Evolutionary conservation across 92 coral and sea anemone genomes (phyloP).

Genomic region (Epizoanthus fatuus): DNA sequence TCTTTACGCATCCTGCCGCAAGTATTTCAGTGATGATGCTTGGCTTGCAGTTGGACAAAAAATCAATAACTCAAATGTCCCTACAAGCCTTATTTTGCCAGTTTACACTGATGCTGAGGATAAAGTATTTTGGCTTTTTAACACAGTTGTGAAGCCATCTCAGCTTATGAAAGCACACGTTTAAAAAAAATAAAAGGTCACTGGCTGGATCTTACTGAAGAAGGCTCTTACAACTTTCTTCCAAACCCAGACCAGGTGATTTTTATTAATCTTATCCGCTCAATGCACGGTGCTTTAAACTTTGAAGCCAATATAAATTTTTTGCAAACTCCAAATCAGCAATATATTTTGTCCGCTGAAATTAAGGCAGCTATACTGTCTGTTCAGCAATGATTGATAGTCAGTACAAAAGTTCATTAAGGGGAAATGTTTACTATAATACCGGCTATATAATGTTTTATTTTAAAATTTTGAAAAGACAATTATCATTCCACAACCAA

Average conservation of each 20-base stretch:
- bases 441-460: too few species aligned
- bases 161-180: slow-evolving; percentile 29
- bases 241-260: slow-evolving; percentile 32
- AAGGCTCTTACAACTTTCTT: slow-evolving; percentile 46
- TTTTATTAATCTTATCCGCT: slow-evolving; percentile 52
- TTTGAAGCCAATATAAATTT: slow-evolving; percentile 16
- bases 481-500: too few species aligned
- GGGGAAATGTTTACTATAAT: too few species aligned
- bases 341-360: slow-evolving; percentile 10
- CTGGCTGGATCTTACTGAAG: slow-evolving; percentile 55
- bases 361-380: slow-evolving; percentile 29
- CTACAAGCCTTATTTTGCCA: slow-evolving; percentile 48
- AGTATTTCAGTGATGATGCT: slow-evolving; percentile 48
- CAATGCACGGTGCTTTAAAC: slow-evolving; percentile 59
- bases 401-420: too few species aligned
- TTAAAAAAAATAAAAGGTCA: slow-evolving; percentile 51
- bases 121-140: slow-evolving; percentile 59
- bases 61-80: slow-evolving; percentile 54
- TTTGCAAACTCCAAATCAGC: background rate
- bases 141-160: slow-evolving; percentile 36
- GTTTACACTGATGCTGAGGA: slow-evolving; percentile 53
- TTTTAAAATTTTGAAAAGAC: too few species aligned
- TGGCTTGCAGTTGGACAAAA: slow-evolving; percentile 67
- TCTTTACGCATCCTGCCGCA: slow-evolving; percentile 37
- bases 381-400: background rate